These are phyloP conservation scores for Drosophila meridionalis DNA, from an alignment of 2,888 invertebrate genomes.

Conservation along the genomic window DNA sequence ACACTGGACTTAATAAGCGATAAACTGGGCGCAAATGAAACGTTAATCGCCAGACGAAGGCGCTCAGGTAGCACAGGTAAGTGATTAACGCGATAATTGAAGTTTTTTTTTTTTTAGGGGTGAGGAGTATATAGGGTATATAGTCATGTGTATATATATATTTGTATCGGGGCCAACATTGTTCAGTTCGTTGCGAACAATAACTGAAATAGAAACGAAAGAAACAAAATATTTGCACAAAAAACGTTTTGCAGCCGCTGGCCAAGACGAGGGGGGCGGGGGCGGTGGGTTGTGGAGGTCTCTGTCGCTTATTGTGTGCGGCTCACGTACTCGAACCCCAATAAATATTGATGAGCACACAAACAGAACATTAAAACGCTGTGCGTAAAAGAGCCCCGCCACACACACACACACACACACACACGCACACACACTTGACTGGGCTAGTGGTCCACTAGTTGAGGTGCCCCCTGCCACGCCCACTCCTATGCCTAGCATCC, in stretches of 20 bases:
- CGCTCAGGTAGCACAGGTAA: constrained; percentile 20
- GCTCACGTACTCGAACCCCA: constrained; percentile 77
- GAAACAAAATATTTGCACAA: constrained; percentile 49
- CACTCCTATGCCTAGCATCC: neutral
- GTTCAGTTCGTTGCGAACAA: constrained; percentile 17
- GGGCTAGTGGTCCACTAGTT: constrained; percentile 25
- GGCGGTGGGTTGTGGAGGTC: too few species aligned
- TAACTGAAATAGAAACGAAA: constrained; percentile 37
- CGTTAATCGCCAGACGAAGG: constrained; percentile 55
- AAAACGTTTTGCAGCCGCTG: constrained; percentile 20
- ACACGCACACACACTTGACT: neutral
- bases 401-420: neutral
- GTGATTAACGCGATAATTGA: constrained; percentile 68
- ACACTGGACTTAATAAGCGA: constrained; percentile 68
- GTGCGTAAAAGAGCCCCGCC: constrained; percentile 57
- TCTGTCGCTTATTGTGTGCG: constrained; percentile 63
- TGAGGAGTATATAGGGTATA: too few species aligned
- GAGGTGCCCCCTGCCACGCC: constrained; percentile 3
- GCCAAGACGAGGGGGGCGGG: neutral
- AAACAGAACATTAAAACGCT: constrained; percentile 77
- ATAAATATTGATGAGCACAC: constrained; percentile 81
- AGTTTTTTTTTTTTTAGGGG: constrained; percentile 46
- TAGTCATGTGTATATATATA: constrained; percentile 28
- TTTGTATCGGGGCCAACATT: constrained; percentile 32
- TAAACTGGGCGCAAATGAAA: constrained; percentile 58